Base-by-base conservation (phyloP, 2,888 invertebrate species). In the Lasioglossum marginatum region DNA sequence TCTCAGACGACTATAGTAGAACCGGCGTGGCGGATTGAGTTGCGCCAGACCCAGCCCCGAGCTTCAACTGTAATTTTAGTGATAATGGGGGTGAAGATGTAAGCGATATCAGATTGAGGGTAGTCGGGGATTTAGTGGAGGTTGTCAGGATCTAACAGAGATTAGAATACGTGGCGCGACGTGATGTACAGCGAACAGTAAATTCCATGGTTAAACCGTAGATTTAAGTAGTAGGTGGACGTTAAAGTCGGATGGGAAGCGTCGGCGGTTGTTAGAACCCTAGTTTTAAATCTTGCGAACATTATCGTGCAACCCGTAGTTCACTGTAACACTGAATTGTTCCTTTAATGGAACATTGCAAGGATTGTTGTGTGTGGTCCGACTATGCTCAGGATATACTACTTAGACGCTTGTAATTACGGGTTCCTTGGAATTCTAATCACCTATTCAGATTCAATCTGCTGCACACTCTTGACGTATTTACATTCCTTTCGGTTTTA, bases 81-180 rank as follows among this genome's bases (percentile, higher is more conserved):
- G 73, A 43, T 31, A 31, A 72, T 45, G 73, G 27, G 45, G 48
- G 34, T 34, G 66, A 66, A 31, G 66, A 66, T 66, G 66, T 66
- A 34, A 66, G 66, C 34, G 66, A 66, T 66, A 66, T 66, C 66
- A 19, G 66, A 66, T 66, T 27, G 60, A 60, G 60, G 60, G 12
- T 27, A 14, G 60, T 27, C 60, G 60, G 60, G 60, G 60, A 60
- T 60, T 27, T 27, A 27, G 27, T 27, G 27, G 27, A 60, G 60
- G 27, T 60, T 60, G 60, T 60, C 60, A 16, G 27, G 60, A 60
- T 60, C 27, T 60, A 60, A 60, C 27, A 27, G 60, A 27, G 60
- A 60, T 60, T 60, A 60, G 60, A 60, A 60, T 27, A 5, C 14
- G 27, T 14, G 27, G 60, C 27, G 27, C 27, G 27, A 52, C 52